These are phyloP conservation scores for Andinoacara biseriatus DNA, from an alignment of 2,113 vertebrate genomes.

Conservation along the genomic window DNA sequence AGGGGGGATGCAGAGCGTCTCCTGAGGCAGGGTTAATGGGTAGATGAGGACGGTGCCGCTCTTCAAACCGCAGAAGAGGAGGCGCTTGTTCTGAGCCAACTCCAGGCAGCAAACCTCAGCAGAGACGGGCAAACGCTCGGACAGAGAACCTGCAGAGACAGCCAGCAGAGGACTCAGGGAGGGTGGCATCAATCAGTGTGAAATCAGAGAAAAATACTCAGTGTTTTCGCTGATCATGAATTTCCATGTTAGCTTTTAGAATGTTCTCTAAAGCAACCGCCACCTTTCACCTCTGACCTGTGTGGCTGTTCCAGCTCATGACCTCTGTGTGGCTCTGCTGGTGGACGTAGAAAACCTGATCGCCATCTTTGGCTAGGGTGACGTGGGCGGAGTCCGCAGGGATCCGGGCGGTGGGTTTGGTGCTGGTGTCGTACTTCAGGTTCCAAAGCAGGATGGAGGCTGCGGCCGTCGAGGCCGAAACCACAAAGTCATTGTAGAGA, in stretches of 20 bases:
- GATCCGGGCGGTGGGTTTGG: constrained; percentile 57
- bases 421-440: constrained; percentile 60
- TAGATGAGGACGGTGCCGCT: constrained; percentile 84
- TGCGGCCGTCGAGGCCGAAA: constrained; percentile 76
- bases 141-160: constrained; percentile 68
- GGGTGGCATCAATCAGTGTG: not conserved
- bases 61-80: constrained; percentile 80
- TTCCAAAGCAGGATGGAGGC: constrained; percentile 79
- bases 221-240: too few species aligned
- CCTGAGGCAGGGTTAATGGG: constrained; percentile 76
- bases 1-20: constrained; percentile 81
- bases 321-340: constrained; percentile 76
- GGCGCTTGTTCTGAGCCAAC: constrained; percentile 72
- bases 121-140: constrained; percentile 67
- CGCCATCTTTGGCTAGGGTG: constrained; percentile 69
- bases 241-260: not conserved
- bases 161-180: not conserved
- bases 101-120: constrained; percentile 80
- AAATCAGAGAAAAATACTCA: too few species aligned
- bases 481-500: constrained; percentile 57
- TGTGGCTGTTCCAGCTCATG: constrained; percentile 80
- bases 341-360: constrained; percentile 78
- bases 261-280: not conserved
- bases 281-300: constrained; percentile 73
- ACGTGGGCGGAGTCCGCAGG: constrained; percentile 74